Conservation (phyloP, 2,113 vertebrate genomes). For the Asarcornis scutulata region DNA sequence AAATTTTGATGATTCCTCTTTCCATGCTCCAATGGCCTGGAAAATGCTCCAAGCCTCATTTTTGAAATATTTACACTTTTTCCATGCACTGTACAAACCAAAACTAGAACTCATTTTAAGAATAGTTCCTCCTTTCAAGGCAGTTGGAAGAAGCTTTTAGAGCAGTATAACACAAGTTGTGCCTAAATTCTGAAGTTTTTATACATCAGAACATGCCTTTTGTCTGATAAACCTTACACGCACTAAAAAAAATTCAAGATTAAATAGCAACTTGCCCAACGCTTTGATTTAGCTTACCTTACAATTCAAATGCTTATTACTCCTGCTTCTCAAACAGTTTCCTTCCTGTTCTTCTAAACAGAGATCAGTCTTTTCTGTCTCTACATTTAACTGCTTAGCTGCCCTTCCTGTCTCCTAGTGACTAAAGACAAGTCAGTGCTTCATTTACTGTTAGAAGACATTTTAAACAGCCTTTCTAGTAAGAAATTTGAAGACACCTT, state of each 20-base stretch:
- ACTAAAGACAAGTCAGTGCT: neutral
- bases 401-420: neutral
- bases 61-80: neutral
- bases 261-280: neutral
- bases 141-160: neutral
- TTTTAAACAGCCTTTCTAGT: neutral
- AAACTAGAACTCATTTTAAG: neutral
- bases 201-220: neutral
- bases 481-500: neutral
- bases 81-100: neutral
- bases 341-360: slow-evolving; percentile 31
- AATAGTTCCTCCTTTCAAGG: neutral
- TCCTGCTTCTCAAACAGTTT: neutral
- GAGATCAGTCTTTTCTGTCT: neutral
- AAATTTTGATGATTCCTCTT: neutral
- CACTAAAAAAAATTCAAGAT: neutral
- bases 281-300: neutral
- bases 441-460: neutral
- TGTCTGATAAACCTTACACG: neutral
- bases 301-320: neutral
- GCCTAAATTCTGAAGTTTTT: neutral
- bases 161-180: neutral
- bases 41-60: neutral
- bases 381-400: neutral
- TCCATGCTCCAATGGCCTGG: neutral